Evolutionary conservation across 2,797 vertebrate species (phyloP), one percentile per base, ranked within the genome.

Genomic region (Acridotheres tristis): DNA sequence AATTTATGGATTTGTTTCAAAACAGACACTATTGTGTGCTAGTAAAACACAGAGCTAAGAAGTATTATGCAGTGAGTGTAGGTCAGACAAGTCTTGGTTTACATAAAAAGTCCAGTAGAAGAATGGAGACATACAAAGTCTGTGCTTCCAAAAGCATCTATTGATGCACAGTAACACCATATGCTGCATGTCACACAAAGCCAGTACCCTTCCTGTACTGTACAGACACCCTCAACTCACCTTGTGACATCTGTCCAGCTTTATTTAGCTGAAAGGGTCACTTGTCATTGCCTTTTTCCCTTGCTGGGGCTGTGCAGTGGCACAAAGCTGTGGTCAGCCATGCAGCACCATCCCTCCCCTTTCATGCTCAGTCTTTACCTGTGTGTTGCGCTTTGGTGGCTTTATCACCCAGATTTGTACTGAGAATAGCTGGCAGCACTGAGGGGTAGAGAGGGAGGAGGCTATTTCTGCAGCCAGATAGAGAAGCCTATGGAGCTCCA

Each of bases 1-100:
- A 58, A 68, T 85, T 80, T 54, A 65, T 43, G 15, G 22, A 43
- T 91, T 90, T 88, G 23, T 89, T 96, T 85, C 30, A 58, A 82
- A 83, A 75, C 11, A 79, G 22, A 20, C 13, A 12, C 27, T 93
- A 19, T 81, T 68, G 26, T 57, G 13, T 82, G 29, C 42, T 88
- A 55, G 32, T 17, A 75, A 77, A 50, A 57, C 30, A 40, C 1
- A 3, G 13, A 78, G 5, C 23, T 95, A 57, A 66, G 38, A 61
- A 59, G 30, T 73, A 11, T 20, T 51, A 4, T 22, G 12, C 21
- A 63, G 10, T 10, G 67, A 67, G 47, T 25, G 22, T 11, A 67
- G 22, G 57, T 79, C 59, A 92, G 38, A 57, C 10, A 30, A 69
- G 13, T 67, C 85, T 45, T 69, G 42, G 34, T 85, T 48, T 63